Percentiles rank a stretch among this genome's conserved stretches.
phyloP scores from a whole-genome alignment of 30 jellyfish, hydroid and myxozoan genomes.

The Aurelia sp. region DNA sequence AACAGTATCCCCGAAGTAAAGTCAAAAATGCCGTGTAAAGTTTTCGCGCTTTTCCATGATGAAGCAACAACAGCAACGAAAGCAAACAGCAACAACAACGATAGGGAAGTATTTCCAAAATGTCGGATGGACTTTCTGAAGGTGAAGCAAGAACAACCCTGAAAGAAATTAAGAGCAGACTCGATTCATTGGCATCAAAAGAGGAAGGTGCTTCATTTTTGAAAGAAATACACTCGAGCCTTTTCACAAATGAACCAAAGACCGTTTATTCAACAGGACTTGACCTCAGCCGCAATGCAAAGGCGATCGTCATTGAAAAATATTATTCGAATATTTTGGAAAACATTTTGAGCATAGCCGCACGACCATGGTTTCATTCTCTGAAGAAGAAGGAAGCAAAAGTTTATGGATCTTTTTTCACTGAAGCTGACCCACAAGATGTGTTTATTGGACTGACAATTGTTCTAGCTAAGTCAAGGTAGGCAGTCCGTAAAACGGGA shows the following conservation, averaged over 20 bases:
- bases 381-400: neutral
- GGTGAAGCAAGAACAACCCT: conserved; percentile 11
- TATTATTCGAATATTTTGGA: conserved; percentile 20
- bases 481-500: too few relatives aligned
- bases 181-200: neutral
- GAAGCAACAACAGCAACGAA: too few relatives aligned
- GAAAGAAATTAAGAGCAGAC: neutral
- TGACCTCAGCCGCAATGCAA: neutral
- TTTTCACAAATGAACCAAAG: neutral
- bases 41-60: too few relatives aligned
- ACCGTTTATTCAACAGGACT: neutral
- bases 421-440: neutral
- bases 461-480: conserved; percentile 28
- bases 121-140: conserved; percentile 33
- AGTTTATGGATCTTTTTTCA: conserved; percentile 10
- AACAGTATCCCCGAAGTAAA: too few relatives aligned
- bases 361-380: conserved; percentile 7
- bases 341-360: conserved; percentile 9
- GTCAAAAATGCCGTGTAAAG: too few relatives aligned
- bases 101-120: neutral
- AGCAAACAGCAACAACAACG: conserved; percentile 10
- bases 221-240: neutral
- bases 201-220: neutral
- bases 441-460: conserved; percentile 31
- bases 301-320: conserved; percentile 4